Evolutionary conservation across 2,888 invertebrate genomes (phyloP).

Genomic region (Drosophila acutilabella): DNA sequence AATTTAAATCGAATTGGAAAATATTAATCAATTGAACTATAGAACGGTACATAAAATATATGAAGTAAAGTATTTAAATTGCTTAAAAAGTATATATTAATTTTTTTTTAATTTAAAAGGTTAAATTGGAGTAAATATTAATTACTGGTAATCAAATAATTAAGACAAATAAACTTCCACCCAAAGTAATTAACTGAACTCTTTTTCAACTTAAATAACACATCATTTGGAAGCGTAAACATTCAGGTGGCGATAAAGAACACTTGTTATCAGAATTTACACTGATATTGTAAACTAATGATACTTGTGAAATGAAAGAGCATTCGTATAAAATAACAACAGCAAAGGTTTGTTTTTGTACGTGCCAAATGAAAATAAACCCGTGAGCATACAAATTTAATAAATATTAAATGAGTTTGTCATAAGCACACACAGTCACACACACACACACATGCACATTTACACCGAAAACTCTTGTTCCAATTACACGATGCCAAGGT

Average conservation of each 20-base stretch:
- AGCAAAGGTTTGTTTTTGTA: slow-evolving; percentile 64
- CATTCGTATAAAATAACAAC: slow-evolving; percentile 36
- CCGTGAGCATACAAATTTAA: slow-evolving; percentile 68
- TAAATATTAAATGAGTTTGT: slow-evolving; percentile 76
- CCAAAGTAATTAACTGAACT: too few species aligned
- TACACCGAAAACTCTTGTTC: slow-evolving; percentile 53
- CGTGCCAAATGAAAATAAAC: slow-evolving; percentile 74
- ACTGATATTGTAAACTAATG: slow-evolving; percentile 10
- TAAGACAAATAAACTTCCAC: too few species aligned
- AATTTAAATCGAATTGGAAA: neutral
- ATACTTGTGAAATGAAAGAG: slow-evolving; percentile 15
- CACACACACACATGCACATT: neutral
- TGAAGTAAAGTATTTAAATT: too few species aligned
- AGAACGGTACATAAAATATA: too few species aligned
- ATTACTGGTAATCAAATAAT: too few species aligned
- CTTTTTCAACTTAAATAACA: too few species aligned
- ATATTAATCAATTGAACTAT: too few species aligned
- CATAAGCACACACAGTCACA: slow-evolving; percentile 50
- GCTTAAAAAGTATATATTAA: too few species aligned
- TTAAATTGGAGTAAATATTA: too few species aligned
- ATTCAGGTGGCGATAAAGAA: neutral
- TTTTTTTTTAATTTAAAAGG: too few species aligned
- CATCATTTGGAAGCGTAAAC: too few species aligned
- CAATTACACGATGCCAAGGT: slow-evolving; percentile 57
- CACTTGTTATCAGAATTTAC: neutral